Evolutionary conservation across 2,797 vertebrate species (phyloP).

Genomic region (Gallinago nigripennis): DNA sequence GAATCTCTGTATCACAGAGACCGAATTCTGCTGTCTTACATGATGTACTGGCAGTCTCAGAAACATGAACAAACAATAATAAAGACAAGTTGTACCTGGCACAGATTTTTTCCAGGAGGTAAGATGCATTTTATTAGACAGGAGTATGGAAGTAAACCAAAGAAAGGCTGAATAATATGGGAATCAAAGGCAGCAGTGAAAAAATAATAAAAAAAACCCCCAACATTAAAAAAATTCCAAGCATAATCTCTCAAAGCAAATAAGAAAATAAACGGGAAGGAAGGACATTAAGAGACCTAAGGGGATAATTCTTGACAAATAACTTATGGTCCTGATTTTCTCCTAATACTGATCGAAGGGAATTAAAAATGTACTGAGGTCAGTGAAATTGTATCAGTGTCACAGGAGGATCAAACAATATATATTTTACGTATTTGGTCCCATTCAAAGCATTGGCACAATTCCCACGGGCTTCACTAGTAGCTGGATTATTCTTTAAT

Average conservation of each 20-base stretch:
- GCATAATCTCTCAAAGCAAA: background rate
- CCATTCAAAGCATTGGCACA: conserved; percentile 1
- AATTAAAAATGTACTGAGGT: background rate
- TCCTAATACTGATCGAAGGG: background rate
- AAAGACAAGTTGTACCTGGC: background rate
- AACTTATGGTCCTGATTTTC: background rate
- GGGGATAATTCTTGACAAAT: background rate
- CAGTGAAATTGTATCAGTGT: background rate
- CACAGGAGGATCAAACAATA: background rate
- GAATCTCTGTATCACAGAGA: background rate
- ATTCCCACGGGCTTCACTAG: background rate
- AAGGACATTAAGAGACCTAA: background rate
- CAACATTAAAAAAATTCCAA: background rate
- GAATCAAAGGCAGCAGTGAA: background rate
- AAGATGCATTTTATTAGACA: background rate
- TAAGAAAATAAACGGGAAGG: background rate
- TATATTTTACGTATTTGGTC: background rate
- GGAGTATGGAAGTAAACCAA: background rate
- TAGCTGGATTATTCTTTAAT: conserved; percentile 59
- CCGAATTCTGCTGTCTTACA: background rate
- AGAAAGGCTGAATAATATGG: background rate
- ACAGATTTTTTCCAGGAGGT: background rate
- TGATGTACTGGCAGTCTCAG: background rate
- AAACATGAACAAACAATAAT: background rate
- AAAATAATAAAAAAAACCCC: background rate